Conservation (phyloP, 1,140 invertebrate genomes). For the Drosophila subobscura region DNA sequence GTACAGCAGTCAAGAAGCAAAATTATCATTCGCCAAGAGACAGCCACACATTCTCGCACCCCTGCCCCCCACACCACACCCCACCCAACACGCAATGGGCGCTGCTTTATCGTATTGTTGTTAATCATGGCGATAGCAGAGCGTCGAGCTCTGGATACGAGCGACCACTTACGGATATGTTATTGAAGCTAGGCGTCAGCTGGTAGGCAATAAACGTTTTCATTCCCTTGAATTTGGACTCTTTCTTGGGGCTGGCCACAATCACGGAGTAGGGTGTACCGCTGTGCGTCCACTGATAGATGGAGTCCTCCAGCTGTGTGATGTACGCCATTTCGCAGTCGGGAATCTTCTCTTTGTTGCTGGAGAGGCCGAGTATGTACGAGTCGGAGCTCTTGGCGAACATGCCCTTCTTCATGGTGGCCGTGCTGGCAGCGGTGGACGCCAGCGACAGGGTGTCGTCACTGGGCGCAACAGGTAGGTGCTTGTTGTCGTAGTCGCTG, state of each 20-base stretch:
- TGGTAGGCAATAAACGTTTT: conserved; percentile 99
- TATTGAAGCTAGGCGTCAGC: conserved; percentile 96
- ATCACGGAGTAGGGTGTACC: conserved; percentile 91
- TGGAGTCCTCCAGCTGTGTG: conserved; percentile 87
- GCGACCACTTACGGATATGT: conserved; percentile 90
- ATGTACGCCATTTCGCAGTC: conserved; percentile 92
- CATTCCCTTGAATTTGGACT: conserved; percentile 97
- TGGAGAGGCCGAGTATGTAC: conserved; percentile 91
- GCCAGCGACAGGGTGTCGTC: conserved; percentile 72
- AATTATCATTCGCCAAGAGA: conserved; percentile 33
- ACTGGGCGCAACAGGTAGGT: conserved; percentile 71
- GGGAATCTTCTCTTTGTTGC: conserved; percentile 88
- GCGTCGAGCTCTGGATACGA: conserved; percentile 2
- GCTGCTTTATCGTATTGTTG: conserved; percentile 49
- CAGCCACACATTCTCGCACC: conserved; percentile 8
- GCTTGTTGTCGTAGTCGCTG: conserved; percentile 73
- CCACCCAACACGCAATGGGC: background rate
- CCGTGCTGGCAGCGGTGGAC: conserved; percentile 46
- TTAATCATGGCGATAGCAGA: conserved; percentile 44
- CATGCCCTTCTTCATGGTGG: conserved; percentile 90
- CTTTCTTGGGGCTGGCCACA: conserved; percentile 97
- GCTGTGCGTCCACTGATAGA: conserved; percentile 89
- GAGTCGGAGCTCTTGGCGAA: conserved; percentile 90
- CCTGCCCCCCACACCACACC: background rate
- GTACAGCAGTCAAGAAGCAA: conserved; percentile 24